Evolutionary conservation across 2,797 vertebrate genomes (phyloP).

Genomic region (Poecilia wingei): DNA sequence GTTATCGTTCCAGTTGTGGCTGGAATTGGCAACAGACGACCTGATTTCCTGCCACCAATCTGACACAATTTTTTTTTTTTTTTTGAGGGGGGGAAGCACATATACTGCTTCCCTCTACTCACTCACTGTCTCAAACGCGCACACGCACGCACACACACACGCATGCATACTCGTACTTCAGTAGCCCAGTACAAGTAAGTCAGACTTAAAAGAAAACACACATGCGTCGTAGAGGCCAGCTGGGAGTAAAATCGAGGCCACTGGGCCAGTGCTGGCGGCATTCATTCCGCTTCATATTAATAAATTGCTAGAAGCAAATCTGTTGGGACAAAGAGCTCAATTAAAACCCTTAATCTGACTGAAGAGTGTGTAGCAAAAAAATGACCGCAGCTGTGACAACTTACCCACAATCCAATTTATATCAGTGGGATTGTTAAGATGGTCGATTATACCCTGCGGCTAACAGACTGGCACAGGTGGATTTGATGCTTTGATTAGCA

Average conservation of each 20-base stretch:
- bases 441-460: slow-evolving; percentile 68
- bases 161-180: slow-evolving; percentile 24
- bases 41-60: slow-evolving; percentile 71
- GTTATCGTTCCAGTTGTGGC: slow-evolving; percentile 53
- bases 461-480: slow-evolving; percentile 56
- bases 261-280: slow-evolving; percentile 82
- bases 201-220: slow-evolving; percentile 87
- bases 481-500: slow-evolving; percentile 65
- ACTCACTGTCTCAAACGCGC: slow-evolving; percentile 17
- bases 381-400: slow-evolving; percentile 47
- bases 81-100: slow-evolving; percentile 32
- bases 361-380: slow-evolving; percentile 69
- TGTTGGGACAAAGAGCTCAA: slow-evolving; percentile 80
- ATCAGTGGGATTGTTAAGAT: slow-evolving; percentile 63
- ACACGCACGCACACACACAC: slow-evolving; percentile 8
- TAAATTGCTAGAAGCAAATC: slow-evolving; percentile 79
- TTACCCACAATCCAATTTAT: slow-evolving; percentile 61
- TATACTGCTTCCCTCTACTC: slow-evolving; percentile 48
- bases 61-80: slow-evolving; percentile 73
- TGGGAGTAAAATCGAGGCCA: slow-evolving; percentile 83
- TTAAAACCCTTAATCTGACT: slow-evolving; percentile 81
- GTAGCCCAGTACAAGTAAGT: slow-evolving; percentile 79
- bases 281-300: slow-evolving; percentile 84
- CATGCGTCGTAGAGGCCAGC: slow-evolving; percentile 72
- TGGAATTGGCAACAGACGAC: slow-evolving; percentile 63